Percentiles rank a stretch among this genome's conserved stretches.
Evolutionary conservation across 2,797 vertebrate genomes (phyloP).

Genomic region (Micromesistius poutassou): DNA sequence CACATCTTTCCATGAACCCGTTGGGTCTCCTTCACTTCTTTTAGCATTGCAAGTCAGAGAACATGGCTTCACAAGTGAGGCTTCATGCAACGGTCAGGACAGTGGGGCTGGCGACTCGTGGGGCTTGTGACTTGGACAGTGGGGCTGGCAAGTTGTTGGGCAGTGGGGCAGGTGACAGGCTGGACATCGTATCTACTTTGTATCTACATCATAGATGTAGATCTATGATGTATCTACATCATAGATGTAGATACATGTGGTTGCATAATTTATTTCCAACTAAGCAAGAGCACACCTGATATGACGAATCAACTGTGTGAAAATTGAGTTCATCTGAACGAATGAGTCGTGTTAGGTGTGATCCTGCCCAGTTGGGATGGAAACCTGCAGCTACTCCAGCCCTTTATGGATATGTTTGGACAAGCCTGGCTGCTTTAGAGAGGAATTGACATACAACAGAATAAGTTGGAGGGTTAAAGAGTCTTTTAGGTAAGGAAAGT

Average conservation of each 20-base stretch:
- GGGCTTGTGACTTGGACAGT: no score
- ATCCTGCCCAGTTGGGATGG: neutral
- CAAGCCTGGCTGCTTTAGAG: no score
- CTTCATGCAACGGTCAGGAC: no score
- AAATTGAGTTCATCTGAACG: neutral
- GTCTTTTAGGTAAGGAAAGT: no score
- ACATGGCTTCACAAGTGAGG: no score
- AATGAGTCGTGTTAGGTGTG: neutral
- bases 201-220: neutral
- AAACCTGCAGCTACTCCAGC: neutral
- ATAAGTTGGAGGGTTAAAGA: no score
- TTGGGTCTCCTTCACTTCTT: conserved; percentile 23
- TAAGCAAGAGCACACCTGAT: conserved; percentile 2
- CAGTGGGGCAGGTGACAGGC: no score
- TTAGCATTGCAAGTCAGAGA: neutral
- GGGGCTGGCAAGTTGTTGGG: no score
- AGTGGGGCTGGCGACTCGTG: no score
- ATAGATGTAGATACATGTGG: neutral
- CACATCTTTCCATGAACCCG: conserved; percentile 12
- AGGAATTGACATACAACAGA: no score
- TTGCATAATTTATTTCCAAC: neutral
- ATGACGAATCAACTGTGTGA: neutral
- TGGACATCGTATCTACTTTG: no score
- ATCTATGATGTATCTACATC: neutral
- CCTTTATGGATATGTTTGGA: no score